These are phyloP conservation scores for Drosophila seguyi DNA, from an alignment of 1,140 invertebrate genomes.

Conservation along the genomic window DNA sequence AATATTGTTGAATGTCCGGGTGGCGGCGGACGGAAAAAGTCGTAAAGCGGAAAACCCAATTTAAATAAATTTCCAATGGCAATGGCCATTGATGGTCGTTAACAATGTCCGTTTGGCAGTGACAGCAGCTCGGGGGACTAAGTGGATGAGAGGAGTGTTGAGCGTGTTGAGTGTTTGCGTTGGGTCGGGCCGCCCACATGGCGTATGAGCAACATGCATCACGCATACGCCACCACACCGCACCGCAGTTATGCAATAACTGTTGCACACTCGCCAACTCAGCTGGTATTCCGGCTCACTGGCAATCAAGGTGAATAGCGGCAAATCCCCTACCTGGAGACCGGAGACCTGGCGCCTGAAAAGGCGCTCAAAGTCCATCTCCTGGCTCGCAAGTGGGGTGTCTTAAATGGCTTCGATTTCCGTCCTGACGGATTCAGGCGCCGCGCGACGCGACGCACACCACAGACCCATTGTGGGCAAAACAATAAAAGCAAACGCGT, in stretches of 20 bases:
- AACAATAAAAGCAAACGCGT: slow-evolving; percentile 72
- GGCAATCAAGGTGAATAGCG: slow-evolving; percentile 38
- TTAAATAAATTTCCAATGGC: slow-evolving; percentile 58
- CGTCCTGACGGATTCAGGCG: slow-evolving; percentile 59
- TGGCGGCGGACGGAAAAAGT: not conserved
- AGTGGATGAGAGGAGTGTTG: slow-evolving; percentile 16
- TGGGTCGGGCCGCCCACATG: slow-evolving; percentile 13
- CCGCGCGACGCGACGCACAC: not conserved
- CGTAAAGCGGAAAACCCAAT: slow-evolving; percentile 32
- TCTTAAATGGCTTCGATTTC: slow-evolving; percentile 46
- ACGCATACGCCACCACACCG: slow-evolving; percentile 42
- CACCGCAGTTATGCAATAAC: slow-evolving; percentile 63
- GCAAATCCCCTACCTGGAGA: slow-evolving; percentile 30
- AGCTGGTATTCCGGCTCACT: slow-evolving; percentile 9
- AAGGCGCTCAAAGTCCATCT: slow-evolving; percentile 27
- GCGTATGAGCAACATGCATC: slow-evolving; percentile 30
- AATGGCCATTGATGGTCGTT: slow-evolving; percentile 26
- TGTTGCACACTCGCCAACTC: slow-evolving; percentile 53
- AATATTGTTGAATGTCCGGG: slow-evolving; percentile 12
- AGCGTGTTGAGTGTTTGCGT: slow-evolving; percentile 8
- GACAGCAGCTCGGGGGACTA: slow-evolving; percentile 23
- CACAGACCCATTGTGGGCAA: slow-evolving; percentile 30
- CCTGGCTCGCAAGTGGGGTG: slow-evolving; percentile 13
- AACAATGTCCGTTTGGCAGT: slow-evolving; percentile 22
- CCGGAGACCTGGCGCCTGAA: slow-evolving; percentile 4